These are phyloP conservation scores for Oncorhynchus masou DNA, from an alignment of 2,113 vertebrate genomes.

Conservation along the genomic window DNA sequence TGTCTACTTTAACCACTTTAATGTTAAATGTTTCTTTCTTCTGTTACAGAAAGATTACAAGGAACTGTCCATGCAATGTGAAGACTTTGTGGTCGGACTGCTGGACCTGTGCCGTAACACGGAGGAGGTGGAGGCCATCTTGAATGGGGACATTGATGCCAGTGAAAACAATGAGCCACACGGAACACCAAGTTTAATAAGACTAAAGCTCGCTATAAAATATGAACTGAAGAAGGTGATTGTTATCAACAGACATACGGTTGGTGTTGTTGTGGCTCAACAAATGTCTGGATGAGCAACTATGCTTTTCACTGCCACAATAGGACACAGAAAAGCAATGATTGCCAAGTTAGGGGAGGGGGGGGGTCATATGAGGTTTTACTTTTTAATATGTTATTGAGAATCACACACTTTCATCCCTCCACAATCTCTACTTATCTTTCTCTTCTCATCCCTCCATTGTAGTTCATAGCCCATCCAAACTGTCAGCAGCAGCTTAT, in stretches of 20 bases:
- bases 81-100: constrained; percentile 95
- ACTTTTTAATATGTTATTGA: no score
- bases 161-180: constrained; percentile 57
- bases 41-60: constrained; percentile 89
- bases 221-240: constrained; percentile 96
- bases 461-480: constrained; percentile 94
- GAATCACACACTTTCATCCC: no score
- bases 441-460: constrained; percentile 21
- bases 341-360: no score
- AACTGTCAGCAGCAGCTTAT: constrained; percentile 97
- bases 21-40: constrained; percentile 20
- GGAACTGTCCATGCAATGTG: constrained; percentile 94
- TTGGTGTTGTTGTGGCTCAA: no score
- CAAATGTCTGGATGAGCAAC: no score
- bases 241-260: no score
- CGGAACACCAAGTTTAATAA: constrained; percentile 82
- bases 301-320: no score
- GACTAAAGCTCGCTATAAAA: constrained; percentile 94
- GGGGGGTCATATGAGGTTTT: no score
- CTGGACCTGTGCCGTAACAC: constrained; percentile 94
- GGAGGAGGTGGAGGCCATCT: constrained; percentile 91
- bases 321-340: no score
- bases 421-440: not conserved
- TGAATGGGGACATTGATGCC: constrained; percentile 84
- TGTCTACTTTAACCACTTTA: not conserved